phyloP scores from a whole-genome alignment of 2,888 invertebrate species.

The Brassicogethes aeneus region DNA sequence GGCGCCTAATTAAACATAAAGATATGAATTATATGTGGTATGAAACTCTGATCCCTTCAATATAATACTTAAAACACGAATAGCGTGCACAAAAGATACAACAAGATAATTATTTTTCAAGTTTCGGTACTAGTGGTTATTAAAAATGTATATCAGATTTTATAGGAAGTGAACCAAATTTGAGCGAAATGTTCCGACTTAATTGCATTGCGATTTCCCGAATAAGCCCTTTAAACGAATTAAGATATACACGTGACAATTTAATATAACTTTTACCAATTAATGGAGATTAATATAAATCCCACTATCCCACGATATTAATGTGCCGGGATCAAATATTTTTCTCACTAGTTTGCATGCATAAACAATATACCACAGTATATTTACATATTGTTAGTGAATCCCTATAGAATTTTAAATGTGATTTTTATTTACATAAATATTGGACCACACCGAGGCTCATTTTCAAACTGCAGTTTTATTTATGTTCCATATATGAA shows the following conservation, averaged over 20 bases:
- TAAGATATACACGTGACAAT: conserved; percentile 5
- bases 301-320: background rate
- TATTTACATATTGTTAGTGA: background rate
- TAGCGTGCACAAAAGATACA: background rate
- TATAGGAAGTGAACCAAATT: conserved; percentile 12
- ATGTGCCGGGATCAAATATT: background rate
- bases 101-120: conserved; percentile 11
- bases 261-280: conserved; percentile 10
- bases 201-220: conserved; percentile 1
- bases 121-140: conserved; percentile 20
- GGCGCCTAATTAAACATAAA: too few species aligned
- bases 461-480: too few species aligned
- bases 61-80: background rate
- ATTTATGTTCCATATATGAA: too few species aligned
- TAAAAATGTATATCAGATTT: conserved; percentile 23
- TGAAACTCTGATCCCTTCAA: too few species aligned
- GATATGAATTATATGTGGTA: too few species aligned
- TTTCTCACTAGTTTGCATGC: background rate
- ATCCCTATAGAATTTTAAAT: background rate
- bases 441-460: background rate
- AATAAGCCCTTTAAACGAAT: background rate
- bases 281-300: conserved; percentile 5
- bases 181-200: background rate
- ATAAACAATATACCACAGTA: background rate
- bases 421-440: background rate